A percentile compares a stretch with the other conserved stretches of the same genome.
phyloP scores from a whole-genome alignment of 2,888 invertebrate genomes.

The Erannis defoliaria region DNA sequence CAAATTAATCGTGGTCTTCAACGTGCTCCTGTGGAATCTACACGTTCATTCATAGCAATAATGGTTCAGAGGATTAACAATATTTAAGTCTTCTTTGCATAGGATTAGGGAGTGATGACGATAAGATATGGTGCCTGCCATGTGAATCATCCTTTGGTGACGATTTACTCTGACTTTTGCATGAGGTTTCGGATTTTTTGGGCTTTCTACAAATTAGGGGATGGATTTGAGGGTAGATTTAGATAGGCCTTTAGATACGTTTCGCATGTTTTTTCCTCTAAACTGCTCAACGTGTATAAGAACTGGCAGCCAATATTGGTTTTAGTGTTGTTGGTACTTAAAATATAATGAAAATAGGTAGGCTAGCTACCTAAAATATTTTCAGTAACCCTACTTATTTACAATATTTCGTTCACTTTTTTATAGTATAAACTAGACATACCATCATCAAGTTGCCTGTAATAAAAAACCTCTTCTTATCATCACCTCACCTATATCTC shows the following conservation, averaged over 20 bases:
- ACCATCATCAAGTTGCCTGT: too few relatives aligned
- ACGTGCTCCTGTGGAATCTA: slow-evolving; percentile 45
- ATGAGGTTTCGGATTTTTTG: slow-evolving; percentile 41
- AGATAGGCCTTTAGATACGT: slow-evolving; percentile 26
- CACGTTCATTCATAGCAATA: slow-evolving; percentile 58
- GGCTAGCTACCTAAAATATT: too few relatives aligned
- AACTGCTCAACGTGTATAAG: too few relatives aligned
- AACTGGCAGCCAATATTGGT: too few relatives aligned
- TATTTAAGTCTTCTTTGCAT: slow-evolving; percentile 65
- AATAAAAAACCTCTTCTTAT: too few relatives aligned
- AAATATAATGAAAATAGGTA: too few relatives aligned
- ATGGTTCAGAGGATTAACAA: slow-evolving; percentile 68
- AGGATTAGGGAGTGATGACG: slow-evolving; percentile 74
- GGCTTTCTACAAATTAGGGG: slow-evolving; percentile 20
- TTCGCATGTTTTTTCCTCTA: background rate
- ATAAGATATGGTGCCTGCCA: slow-evolving; percentile 68
- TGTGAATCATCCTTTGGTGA: slow-evolving; percentile 45
- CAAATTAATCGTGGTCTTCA: slow-evolving; percentile 2
- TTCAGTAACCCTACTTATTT: too few relatives aligned
- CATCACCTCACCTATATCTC: too few relatives aligned
- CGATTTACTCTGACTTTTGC: slow-evolving; percentile 58
- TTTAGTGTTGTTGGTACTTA: too few relatives aligned
- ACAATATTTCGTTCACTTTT: too few relatives aligned
- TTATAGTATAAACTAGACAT: too few relatives aligned
- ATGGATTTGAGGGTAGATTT: slow-evolving; percentile 3